phyloP scores from a whole-genome alignment of 1,140 invertebrate species.

The Temnothorax nylanderi region DNA sequence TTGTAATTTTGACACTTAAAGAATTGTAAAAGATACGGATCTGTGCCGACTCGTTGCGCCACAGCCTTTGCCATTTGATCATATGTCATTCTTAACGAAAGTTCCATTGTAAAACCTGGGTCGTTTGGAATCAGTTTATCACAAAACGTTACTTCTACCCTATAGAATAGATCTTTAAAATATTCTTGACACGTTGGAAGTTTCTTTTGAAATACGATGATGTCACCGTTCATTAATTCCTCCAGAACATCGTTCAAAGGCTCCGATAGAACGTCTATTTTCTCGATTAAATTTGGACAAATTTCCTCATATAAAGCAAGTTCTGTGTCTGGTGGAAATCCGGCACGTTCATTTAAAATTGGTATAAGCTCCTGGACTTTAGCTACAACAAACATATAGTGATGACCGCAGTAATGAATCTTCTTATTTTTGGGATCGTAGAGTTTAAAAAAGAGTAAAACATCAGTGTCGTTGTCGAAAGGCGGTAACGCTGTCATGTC shows the following conservation, averaged over 20 bases:
- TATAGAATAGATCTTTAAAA: conserved; percentile 94
- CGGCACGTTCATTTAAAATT: conserved; percentile 94
- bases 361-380: conserved; percentile 95
- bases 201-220: conserved; percentile 97
- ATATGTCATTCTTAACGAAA: conserved; percentile 97
- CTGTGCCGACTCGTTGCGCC: conserved; percentile 95
- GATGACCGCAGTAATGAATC: conserved; percentile 97
- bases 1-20: conserved; percentile 98
- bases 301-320: conserved; percentile 94
- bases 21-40: conserved; percentile 98
- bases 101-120: conserved; percentile 96
- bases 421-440: conserved; percentile 97
- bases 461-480: conserved; percentile 98
- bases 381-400: conserved; percentile 94
- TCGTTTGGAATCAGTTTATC: conserved; percentile 98
- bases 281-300: conserved; percentile 95
- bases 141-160: conserved; percentile 97
- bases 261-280: conserved; percentile 92
- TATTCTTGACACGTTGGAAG: conserved; percentile 97
- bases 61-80: conserved; percentile 97
- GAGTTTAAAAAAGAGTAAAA: conserved; percentile 97
- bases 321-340: conserved; percentile 90
- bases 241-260: conserved; percentile 91
- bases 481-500: conserved; percentile 90
- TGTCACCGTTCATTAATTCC: conserved; percentile 97